These are phyloP conservation scores for Drosophila auraria DNA, from an alignment of 1,140 invertebrate genomes.

Conservation along the genomic window DNA sequence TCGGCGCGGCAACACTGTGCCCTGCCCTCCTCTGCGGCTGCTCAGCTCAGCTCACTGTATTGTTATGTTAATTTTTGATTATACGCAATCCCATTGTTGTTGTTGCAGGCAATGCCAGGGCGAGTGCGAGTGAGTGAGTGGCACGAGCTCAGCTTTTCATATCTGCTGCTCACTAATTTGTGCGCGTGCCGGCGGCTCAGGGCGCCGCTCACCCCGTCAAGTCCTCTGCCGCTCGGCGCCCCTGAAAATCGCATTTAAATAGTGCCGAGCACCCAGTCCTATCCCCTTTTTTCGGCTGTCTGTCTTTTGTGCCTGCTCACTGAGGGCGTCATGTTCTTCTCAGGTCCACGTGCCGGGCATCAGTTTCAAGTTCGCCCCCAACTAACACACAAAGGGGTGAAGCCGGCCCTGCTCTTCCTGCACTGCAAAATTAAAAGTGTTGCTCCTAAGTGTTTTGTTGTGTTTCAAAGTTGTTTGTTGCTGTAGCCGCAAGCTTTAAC, in stretches of 20 bases:
- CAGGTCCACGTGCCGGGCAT: constrained; percentile 78
- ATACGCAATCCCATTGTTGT: constrained; percentile 71
- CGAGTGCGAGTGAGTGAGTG: constrained; percentile 36
- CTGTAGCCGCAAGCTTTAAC: constrained; percentile 64
- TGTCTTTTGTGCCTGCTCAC: constrained; percentile 29
- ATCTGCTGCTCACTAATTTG: constrained; percentile 78
- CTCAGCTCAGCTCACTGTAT: constrained; percentile 52
- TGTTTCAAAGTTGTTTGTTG: constrained; percentile 61
- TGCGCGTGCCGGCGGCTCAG: constrained; percentile 70
- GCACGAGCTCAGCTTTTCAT: constrained; percentile 73
- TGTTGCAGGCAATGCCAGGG: constrained; percentile 26
- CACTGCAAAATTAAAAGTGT: constrained; percentile 78
- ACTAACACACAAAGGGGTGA: constrained; percentile 21
- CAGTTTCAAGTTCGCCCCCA: constrained; percentile 70
- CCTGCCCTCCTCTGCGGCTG: constrained; percentile 23
- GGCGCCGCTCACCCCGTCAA: constrained; percentile 41
- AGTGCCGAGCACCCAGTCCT: constrained; percentile 49
- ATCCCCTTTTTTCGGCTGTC: constrained; percentile 19
- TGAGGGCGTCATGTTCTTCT: constrained; percentile 53
- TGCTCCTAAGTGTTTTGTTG: constrained; percentile 79
- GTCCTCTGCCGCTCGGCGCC: constrained; percentile 9
- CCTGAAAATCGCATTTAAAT: constrained; percentile 73
- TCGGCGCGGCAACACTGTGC: constrained; percentile 56
- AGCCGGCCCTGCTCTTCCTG: not conserved
- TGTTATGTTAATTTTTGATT: constrained; percentile 82